phyloP scores from a whole-genome alignment of 2,797 vertebrate species.

The Odontamblyopus rebecca region DNA sequence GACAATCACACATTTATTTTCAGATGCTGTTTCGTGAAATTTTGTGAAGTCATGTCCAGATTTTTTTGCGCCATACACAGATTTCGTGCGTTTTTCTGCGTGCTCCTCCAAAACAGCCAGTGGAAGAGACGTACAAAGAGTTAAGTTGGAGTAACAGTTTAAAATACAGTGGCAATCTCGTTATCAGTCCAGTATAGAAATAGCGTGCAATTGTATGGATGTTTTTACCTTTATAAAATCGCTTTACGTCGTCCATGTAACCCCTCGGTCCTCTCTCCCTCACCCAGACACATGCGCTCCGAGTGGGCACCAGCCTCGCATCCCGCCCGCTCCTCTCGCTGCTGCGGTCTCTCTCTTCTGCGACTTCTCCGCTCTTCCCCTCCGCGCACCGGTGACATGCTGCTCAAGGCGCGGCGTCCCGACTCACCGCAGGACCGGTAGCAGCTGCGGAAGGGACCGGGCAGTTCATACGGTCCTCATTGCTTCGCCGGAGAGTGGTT shows the following conservation, averaged over 20 bases:
- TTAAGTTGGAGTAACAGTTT: not conserved
- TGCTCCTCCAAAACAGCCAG: not conserved
- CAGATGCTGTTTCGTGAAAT: not conserved
- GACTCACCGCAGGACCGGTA: slow-evolving; percentile 7
- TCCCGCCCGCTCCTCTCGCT: slow-evolving; percentile 42
- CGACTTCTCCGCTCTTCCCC: slow-evolving; percentile 23
- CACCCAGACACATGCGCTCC: slow-evolving; percentile 34
- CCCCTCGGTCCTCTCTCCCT: slow-evolving; percentile 9
- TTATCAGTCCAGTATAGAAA: too few relatives aligned
- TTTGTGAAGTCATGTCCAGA: not conserved
- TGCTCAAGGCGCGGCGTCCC: slow-evolving; percentile 26
- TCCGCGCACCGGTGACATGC: slow-evolving; percentile 34
- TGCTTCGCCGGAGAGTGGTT: slow-evolving; percentile 5
- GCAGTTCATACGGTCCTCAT: slow-evolving; percentile 41
- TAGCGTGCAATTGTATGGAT: too few relatives aligned
- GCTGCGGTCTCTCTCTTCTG: slow-evolving; percentile 14
- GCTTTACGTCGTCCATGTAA: slow-evolving; percentile 36
- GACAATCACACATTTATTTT: not conserved
- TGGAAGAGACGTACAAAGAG: not conserved
- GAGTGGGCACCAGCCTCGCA: slow-evolving; percentile 37
- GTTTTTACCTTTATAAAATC: slow-evolving; percentile 47
- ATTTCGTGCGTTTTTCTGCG: not conserved
- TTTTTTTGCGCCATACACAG: not conserved
- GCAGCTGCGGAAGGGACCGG: slow-evolving; percentile 10
- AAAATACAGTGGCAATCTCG: not conserved